These are phyloP conservation scores for Hirundo rustica DNA, from an alignment of 2,797 vertebrate species.

Conservation along the genomic window DNA sequence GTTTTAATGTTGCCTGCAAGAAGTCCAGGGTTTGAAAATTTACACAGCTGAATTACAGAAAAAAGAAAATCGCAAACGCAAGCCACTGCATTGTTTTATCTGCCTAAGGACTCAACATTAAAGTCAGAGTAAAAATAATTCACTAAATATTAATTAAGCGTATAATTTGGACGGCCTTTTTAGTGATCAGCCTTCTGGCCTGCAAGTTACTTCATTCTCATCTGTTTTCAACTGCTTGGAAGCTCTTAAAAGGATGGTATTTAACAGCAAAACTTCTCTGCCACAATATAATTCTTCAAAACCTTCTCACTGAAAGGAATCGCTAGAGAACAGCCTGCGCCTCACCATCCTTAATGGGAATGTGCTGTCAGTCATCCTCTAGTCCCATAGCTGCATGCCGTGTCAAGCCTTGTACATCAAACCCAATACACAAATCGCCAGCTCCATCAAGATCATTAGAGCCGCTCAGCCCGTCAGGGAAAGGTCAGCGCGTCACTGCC, in stretches of 20 bases:
- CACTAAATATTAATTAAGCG: constrained; percentile 61
- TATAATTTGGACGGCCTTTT: constrained; percentile 54
- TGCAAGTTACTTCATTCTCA: constrained; percentile 25
- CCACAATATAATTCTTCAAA: constrained; percentile 5
- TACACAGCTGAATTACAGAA: not conserved
- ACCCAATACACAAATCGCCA: constrained; percentile 71
- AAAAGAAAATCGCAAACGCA: not conserved
- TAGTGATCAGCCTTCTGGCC: constrained; percentile 52
- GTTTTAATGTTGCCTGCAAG: constrained; percentile 39
- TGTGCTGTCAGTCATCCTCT: not conserved
- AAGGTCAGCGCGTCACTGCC: constrained; percentile 67
- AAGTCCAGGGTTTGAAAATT: constrained; percentile 50
- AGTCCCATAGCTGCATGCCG: constrained; percentile 24
- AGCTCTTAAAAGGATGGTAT: constrained; percentile 41
- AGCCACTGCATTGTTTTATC: constrained; percentile 39
- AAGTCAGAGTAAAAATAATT: constrained; percentile 65
- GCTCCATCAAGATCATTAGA: constrained; percentile 76
- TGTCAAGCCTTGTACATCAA: constrained; percentile 55
- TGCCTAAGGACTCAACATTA: constrained; percentile 49
- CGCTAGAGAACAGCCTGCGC: not conserved
- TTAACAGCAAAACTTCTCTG: constrained; percentile 34
- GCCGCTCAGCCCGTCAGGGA: constrained; percentile 40
- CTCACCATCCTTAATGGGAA: constrained; percentile 44
- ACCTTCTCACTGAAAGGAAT: constrained; percentile 21
- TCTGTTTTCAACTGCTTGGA: constrained; percentile 18